Base-by-base conservation (phyloP, 2,888 invertebrate genomes). In the Cantharis rustica region DNA sequence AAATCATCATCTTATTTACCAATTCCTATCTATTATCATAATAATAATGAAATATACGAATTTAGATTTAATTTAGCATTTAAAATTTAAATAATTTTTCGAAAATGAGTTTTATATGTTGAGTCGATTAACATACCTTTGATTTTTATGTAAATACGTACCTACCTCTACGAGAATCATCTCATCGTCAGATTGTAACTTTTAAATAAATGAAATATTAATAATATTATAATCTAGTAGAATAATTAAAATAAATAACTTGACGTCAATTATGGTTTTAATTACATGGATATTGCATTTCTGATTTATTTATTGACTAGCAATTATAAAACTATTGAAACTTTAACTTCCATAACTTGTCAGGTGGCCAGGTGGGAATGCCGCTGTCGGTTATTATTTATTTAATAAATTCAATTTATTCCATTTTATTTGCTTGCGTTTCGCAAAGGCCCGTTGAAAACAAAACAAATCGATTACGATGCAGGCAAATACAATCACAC, bases 331-430 rank as follows among this genome's bases (percentile, higher is more conserved):
- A 81, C 81, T 81, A 81, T 81, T 80, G 81, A 81, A 80, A 80
- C 79, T 74, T 80, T 78, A 78, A 79, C 78, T 79, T 75, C 81
- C 80, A 80, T 81, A 80, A 79, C 81, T 80, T 79, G 79, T 79
- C 79, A 79, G 81, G 80, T 82, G 80, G 80, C 82, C 82, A 82
- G 81, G 80, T 82, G 82, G 82, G 79, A 79, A 82, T 78, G 78
- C 77, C 75, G 79, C 73, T 78, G 79, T 71, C 72, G 72, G 64
- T 79, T 76, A 79, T 80, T 79, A 80, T 80, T 81, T 81, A 80
- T 82, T 81, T 81, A 82, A 81, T 82, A 80, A 82, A 82, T 81
- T 82, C 81, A 83, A 81, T 83, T 81, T 82, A 80, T 81, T 82
- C 82, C 78, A 76, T 80, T 83, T 79, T 80, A 79, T 81, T 81